phyloP scores from a whole-genome alignment of 2,113 vertebrate genomes.

The Archocentrus centrarchus region DNA sequence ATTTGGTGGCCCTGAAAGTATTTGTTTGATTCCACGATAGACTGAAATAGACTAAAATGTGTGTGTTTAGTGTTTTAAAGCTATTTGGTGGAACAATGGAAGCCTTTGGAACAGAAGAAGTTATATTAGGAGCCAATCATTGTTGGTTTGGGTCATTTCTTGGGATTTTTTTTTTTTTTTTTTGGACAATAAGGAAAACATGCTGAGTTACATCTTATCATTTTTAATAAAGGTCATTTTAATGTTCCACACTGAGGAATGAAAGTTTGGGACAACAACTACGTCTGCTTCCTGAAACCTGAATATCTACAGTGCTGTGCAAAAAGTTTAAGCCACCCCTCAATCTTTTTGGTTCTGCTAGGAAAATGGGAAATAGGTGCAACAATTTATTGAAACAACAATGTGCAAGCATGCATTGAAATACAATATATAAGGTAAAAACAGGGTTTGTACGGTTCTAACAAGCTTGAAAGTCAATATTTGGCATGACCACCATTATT shows the following conservation, averaged over 20 bases:
- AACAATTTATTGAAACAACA: not conserved
- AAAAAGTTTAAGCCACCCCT: not conserved
- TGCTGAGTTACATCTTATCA: not conserved
- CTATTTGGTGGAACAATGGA: not conserved
- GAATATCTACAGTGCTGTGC: not conserved
- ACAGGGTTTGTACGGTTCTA: no score
- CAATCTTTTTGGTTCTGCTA: not conserved
- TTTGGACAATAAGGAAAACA: not conserved
- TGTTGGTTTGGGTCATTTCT: not conserved
- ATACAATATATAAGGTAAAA: no score
- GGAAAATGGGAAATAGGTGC: not conserved
- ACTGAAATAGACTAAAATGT: not conserved
- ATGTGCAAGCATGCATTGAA: not conserved
- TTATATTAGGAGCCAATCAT: not conserved
- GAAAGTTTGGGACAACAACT: not conserved
- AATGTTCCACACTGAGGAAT: slow-evolving; percentile 3
- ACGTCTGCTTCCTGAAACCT: not conserved
- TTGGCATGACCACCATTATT: no score
- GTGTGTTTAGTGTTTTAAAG: not conserved
- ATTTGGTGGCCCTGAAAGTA: not conserved
- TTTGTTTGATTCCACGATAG: not conserved
- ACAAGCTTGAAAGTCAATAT: no score
- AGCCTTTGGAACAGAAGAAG: not conserved
- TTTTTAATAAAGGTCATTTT: slow-evolving; percentile 2
- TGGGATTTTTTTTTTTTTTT: not conserved